These are phyloP conservation scores for Ancistrus triradiatus DNA, from an alignment of 2,113 vertebrate species.

Conservation along the genomic window DNA sequence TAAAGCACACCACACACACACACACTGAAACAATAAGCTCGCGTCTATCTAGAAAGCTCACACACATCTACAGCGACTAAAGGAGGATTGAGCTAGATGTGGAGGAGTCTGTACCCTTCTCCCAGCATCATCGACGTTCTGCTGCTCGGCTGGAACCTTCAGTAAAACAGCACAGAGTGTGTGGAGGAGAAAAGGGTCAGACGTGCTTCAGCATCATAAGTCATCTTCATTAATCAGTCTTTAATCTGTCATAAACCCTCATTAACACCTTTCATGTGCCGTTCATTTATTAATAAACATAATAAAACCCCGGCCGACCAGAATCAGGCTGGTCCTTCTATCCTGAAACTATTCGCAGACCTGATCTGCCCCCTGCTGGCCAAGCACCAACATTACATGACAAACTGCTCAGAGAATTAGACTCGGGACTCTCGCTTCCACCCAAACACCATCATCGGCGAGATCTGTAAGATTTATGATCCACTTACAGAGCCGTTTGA, in stretches of 20 bases:
- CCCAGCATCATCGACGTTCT: constrained; percentile 50
- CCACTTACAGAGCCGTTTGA: background rate
- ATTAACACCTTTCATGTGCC: too few relatives aligned
- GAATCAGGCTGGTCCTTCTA: too few relatives aligned
- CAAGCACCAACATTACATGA: background rate
- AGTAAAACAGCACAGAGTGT: constrained; percentile 65
- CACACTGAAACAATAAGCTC: background rate
- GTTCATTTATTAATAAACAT: too few relatives aligned
- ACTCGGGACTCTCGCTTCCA: too few relatives aligned
- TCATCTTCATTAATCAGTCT: too few relatives aligned
- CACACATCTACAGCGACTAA: background rate
- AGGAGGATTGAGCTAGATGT: background rate
- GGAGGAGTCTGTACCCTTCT: constrained; percentile 51
- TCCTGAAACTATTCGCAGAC: background rate
- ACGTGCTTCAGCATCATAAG: too few relatives aligned
- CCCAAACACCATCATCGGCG: background rate
- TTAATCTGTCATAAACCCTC: too few relatives aligned
- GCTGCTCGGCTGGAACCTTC: constrained; percentile 59
- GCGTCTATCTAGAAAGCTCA: background rate
- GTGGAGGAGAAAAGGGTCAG: too few relatives aligned
- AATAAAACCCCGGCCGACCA: too few relatives aligned
- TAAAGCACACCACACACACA: background rate
- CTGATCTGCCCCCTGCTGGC: constrained; percentile 63
- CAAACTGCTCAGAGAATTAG: too few relatives aligned
- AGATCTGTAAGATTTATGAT: background rate